These are phyloP conservation scores for Capreolus pygargus DNA, from an alignment of 2,113 vertebrate genomes.

Conservation along the genomic window DNA sequence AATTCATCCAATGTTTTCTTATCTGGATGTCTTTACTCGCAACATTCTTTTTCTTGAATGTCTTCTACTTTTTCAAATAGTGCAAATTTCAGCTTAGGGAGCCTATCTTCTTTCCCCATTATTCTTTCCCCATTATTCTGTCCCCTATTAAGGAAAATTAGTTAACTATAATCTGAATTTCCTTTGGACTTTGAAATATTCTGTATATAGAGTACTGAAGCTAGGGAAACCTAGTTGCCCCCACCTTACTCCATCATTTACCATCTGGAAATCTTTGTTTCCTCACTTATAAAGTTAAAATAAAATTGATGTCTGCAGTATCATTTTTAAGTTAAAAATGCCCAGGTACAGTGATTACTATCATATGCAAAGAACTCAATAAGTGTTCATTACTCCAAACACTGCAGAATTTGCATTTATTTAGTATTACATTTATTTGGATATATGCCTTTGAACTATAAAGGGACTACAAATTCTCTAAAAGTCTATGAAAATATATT, in stretches of 20 bases:
- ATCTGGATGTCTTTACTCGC: neutral
- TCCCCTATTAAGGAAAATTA: neutral
- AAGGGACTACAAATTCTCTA: neutral
- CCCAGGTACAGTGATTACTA: neutral
- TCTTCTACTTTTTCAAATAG: neutral
- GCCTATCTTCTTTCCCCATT: neutral
- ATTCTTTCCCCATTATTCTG: no score
- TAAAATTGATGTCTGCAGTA: neutral
- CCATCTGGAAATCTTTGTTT: neutral
- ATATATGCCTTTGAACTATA: neutral
- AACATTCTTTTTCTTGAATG: neutral
- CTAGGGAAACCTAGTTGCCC: neutral
- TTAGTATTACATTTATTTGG: neutral
- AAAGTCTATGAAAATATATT: conserved; percentile 16
- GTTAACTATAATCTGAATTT: neutral
- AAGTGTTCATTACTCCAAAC: neutral
- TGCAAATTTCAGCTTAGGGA: neutral
- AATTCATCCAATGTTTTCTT: neutral
- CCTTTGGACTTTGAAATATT: neutral
- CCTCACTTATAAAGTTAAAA: neutral
- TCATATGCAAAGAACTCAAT: neutral
- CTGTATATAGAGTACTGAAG: neutral
- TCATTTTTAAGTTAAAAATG: neutral
- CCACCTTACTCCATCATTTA: neutral
- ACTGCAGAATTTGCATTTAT: neutral